Percentiles rank a stretch among this genome's conserved stretches.
phyloP scores from a whole-genome alignment of 1,140 invertebrate species.

The Adelges cooleyi region DNA sequence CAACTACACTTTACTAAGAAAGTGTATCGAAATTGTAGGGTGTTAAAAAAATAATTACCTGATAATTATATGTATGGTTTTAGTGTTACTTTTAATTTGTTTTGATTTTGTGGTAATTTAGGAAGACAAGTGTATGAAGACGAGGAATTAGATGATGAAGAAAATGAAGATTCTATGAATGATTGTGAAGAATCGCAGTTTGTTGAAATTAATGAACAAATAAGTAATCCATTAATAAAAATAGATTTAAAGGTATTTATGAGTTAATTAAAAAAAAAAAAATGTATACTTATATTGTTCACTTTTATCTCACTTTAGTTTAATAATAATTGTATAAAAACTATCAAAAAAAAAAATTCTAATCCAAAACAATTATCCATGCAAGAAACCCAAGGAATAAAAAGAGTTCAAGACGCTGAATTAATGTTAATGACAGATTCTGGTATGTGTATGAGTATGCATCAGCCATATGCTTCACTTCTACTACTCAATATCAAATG shows the following conservation, averaged over 20 bases:
- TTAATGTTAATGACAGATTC: constrained; percentile 78
- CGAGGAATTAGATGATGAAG: neutral
- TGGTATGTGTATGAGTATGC: constrained; percentile 83
- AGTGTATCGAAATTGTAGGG: neutral
- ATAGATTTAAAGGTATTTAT: constrained; percentile 1
- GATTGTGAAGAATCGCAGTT: neutral
- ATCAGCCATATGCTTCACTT: constrained; percentile 91
- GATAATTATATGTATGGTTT: no score
- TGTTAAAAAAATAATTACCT: neutral
- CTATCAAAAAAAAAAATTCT: neutral
- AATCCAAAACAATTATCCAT: neutral
- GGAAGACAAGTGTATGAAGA: constrained; percentile 19
- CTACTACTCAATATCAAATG: constrained; percentile 82
- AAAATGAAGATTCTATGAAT: neutral
- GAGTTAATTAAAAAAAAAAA: neutral
- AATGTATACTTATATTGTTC: neutral
- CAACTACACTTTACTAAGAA: neutral
- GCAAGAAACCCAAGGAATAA: constrained; percentile 23
- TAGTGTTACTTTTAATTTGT: neutral
- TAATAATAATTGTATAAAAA: constrained; percentile 11
- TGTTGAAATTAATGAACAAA: neutral
- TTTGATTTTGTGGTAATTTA: neutral
- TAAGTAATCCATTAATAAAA: constrained; percentile 8
- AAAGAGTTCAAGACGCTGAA: constrained; percentile 66
- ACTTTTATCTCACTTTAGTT: neutral